Base-by-base conservation (phyloP, 1,140 invertebrate genomes). In the Paraescarpia echinospica region DNA sequence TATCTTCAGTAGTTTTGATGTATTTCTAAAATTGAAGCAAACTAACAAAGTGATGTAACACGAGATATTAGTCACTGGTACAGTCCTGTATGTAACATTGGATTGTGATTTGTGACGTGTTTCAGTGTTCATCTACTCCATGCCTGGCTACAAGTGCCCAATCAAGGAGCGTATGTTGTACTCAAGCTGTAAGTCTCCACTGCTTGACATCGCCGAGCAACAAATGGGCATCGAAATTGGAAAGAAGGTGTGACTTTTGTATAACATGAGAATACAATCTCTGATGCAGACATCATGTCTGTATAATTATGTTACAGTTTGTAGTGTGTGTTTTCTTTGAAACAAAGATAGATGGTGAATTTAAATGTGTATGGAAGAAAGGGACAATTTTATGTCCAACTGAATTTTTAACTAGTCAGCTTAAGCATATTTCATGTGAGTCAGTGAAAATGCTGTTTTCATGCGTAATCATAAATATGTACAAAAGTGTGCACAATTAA, bases 91-190 rank as follows among this genome's bases (percentile, higher is more conserved):
- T 51, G 48, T 51, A 51, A 51, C 48, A 9, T 51, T 51, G 48
- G 48, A 51, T 18, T 51, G 34, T 90, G 33, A 12, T 90, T 95
- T 93, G 34, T 90, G 33, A 22, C n/a, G 95, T 93, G 94, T 97
- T 97, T 95, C 97, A 98, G 98, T 99, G 91, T 99, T 99, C 96
- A 98, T 99, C 94, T 99, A 99, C 96, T 99, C 98, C 22, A 99
- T 99, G 98, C 99, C 99, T 34, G 98, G 98, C 14, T 99, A 99
- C 95, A 98, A 97, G 91, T 99, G 98, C 95, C 97, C 98, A 93
- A 98, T 99, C 93, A 99, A 99, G 96, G 98, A 99, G 96, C 97
- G 99, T 94, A 99, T 99, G 99, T 96, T 99, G 94, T 99, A 99
- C 96, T 99, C 99, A 1, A 99, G 98, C 94, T 99, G 98, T 95